A percentile compares a stretch with the other conserved stretches of the same genome.
These are phyloP conservation scores for Pygoscelis adeliae DNA, from an alignment of 2,113 vertebrate genomes.

Conservation along the genomic window DNA sequence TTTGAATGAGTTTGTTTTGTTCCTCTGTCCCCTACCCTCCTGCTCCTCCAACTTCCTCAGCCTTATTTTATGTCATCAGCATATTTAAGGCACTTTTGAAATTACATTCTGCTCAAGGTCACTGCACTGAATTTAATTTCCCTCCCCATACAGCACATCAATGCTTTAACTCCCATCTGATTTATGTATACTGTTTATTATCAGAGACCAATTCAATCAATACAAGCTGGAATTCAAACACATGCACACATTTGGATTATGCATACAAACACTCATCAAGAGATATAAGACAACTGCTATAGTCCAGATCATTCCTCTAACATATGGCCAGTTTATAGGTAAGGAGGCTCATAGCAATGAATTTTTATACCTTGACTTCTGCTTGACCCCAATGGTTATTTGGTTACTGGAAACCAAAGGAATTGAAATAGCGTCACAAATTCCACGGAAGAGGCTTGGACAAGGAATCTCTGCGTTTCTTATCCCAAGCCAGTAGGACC, in stretches of 20 bases:
- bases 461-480: background rate
- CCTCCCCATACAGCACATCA: background rate
- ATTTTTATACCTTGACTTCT: constrained; percentile 54
- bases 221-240: constrained; percentile 5
- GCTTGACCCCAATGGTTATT: background rate
- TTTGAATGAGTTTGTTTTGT: background rate
- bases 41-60: background rate
- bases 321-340: background rate
- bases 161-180: constrained; percentile 15
- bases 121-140: background rate
- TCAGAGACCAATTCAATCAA: constrained; percentile 17
- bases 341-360: background rate
- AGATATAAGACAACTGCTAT: background rate
- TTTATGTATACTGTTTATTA: constrained; percentile 42
- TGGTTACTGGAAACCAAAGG: constrained; percentile 27
- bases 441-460: background rate
- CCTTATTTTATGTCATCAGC: background rate
- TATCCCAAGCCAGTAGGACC: background rate
- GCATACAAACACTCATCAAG: background rate
- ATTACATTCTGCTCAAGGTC: background rate
- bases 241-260: background rate
- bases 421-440: background rate
- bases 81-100: constrained; percentile 13
- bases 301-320: background rate
- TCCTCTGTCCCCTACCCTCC: background rate